Evolutionary conservation across 2,113 vertebrate genomes (phyloP).

Genomic region (Thomomys bottae): DNA sequence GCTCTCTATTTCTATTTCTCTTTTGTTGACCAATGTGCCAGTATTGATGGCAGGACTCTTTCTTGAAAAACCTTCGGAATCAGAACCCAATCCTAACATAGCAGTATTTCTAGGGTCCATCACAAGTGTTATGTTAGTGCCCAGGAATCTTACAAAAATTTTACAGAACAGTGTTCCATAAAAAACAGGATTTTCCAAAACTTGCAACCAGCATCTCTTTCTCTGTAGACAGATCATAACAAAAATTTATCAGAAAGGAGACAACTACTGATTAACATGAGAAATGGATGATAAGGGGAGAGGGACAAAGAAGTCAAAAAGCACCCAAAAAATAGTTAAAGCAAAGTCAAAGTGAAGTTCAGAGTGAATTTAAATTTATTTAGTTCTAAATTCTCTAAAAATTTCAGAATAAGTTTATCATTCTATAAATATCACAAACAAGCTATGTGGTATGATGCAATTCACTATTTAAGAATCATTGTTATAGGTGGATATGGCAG

Average conservation of each 20-base stretch:
- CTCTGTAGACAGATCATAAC: slow-evolving; percentile 80
- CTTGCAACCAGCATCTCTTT: slow-evolving; percentile 86
- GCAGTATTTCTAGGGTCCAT: slow-evolving; percentile 89
- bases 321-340: slow-evolving; percentile 9
- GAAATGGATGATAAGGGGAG: background rate
- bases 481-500: background rate
- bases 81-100: slow-evolving; percentile 90
- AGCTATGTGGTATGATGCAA: background rate
- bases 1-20: slow-evolving; percentile 80
- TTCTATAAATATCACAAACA: slow-evolving; percentile 1
- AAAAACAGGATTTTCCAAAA: slow-evolving; percentile 73
- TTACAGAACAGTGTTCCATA: slow-evolving; percentile 80
- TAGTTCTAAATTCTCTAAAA: slow-evolving; percentile 41
- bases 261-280: slow-evolving; percentile 41
- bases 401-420: background rate
- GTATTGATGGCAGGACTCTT: slow-evolving; percentile 84
- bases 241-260: slow-evolving; percentile 73
- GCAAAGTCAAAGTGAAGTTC: slow-evolving; percentile 9
- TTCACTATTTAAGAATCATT: slow-evolving; percentile 29
- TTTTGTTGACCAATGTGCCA: slow-evolving; percentile 82
- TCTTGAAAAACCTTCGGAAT: slow-evolving; percentile 87
- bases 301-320: slow-evolving; percentile 18
- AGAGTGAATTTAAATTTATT: slow-evolving; percentile 46
- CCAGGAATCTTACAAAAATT: slow-evolving; percentile 75
- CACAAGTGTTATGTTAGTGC: slow-evolving; percentile 81